Evolutionary conservation across 2,888 invertebrate genomes (phyloP).

Genomic region (Scaptomyza reducta): DNA sequence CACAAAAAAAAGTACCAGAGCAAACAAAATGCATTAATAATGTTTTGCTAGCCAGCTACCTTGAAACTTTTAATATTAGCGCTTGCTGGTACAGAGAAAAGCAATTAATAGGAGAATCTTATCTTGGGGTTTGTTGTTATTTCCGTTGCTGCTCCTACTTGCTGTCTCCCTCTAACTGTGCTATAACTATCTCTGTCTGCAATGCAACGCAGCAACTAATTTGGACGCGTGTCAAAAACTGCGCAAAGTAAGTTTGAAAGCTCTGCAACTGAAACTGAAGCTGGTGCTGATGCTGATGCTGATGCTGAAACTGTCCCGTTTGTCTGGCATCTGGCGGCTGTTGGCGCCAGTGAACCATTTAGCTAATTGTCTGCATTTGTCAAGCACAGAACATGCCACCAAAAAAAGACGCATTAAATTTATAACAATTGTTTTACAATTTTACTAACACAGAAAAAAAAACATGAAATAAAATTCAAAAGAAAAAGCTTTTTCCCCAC

Average conservation of each 20-base stretch:
- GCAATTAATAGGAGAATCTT: conserved; percentile 33
- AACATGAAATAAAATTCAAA: conserved; percentile 26
- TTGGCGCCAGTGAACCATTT: conserved; percentile 74
- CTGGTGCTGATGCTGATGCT: conserved; percentile 1
- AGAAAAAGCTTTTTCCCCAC: conserved; percentile 6
- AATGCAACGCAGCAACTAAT: conserved; percentile 24
- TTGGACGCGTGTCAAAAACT: conserved; percentile 62
- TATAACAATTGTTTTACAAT: conserved; percentile 77
- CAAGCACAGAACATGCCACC: conserved; percentile 47
- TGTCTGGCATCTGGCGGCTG: conserved; percentile 44
- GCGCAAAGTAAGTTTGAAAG: conserved; percentile 36
- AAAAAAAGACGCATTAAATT: conserved; percentile 66
- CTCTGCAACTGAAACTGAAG: neutral
- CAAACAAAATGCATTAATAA: conserved; percentile 36
- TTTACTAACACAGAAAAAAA: conserved; percentile 43
- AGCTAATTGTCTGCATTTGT: conserved; percentile 79
- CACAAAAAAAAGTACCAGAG: neutral
- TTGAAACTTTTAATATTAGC: conserved; percentile 37
- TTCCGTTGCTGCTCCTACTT: neutral
- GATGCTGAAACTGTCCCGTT: conserved; percentile 9
- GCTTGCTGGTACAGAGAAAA: neutral
- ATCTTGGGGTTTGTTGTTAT: neutral
- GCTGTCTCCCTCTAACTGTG: neutral
- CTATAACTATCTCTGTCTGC: conserved; percentile 6
- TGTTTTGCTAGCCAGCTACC: conserved; percentile 17